Evolutionary conservation across 2,888 invertebrate genomes (phyloP), one percentile per base, ranked within the genome.

Genomic region (Lepidonotus clava): DNA sequence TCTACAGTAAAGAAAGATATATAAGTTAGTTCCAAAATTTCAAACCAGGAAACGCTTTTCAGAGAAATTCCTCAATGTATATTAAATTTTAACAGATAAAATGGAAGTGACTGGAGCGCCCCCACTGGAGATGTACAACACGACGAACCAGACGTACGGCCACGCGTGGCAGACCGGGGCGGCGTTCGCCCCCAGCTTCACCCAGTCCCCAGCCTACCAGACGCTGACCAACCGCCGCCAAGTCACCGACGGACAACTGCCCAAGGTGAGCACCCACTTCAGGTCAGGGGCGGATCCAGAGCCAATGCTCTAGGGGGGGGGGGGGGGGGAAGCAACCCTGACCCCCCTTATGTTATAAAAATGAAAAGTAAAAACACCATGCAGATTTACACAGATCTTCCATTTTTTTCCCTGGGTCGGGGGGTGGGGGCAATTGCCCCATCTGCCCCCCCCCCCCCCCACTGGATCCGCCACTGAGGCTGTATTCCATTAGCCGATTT

Each of bases 121-220:
- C 6, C 18, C 66, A 38, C 24, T 24, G 86, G 84, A 87, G n/a
- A 88, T 86, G 87, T 88, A 87, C 85, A 24, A 86, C 40, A 89
- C 89, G 4, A 86, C 87, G 24, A 89, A 87, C 85, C 46, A 67
- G 21, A 51, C 85, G n/a, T 89, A 89, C 83, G 89, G 89, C 18
- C 46, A 28, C n/a, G 51, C 80, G 21, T 89, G 89, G 89, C 76
- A 89, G 53, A 86, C 84, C 1, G 77, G 34, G 18, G 38, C 46
- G 6, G 56, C 87, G 6, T 86, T 88, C 85, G 11, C 76, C 18
- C 76, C 53, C 8, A 86, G 87, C 85, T 87, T 89, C 83, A 88
- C 87, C 24, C 89, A 89, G 86, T 87, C 86, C 8, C 53, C 86
- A 8, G 89, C 89, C 34, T 88, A 89, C 84, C 86, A 86, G 67